Evolutionary conservation across 2,113 vertebrate species (phyloP).

Genomic region (Rousettus leschenaultii): DNA sequence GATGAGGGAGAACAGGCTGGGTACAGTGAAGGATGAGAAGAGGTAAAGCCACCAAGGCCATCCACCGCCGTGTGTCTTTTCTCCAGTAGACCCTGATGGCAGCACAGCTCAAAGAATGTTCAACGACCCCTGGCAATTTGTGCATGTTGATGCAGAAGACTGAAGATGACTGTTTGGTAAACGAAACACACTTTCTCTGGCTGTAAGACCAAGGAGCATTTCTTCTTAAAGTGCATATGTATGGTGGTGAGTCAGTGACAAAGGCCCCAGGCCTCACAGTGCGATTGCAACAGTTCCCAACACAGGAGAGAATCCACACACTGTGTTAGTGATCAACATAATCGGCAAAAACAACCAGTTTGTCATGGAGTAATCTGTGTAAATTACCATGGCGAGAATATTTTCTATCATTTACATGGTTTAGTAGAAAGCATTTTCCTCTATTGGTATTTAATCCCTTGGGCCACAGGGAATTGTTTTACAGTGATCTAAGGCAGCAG

Average conservation of each 20-base stretch:
- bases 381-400: slow-evolving; percentile 24
- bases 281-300: slow-evolving; percentile 25
- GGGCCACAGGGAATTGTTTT: slow-evolving; percentile 47
- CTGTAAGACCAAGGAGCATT: neutral
- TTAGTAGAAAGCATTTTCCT: slow-evolving; percentile 61
- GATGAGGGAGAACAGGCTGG: neutral
- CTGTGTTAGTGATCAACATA: slow-evolving; percentile 21
- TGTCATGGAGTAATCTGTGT: slow-evolving; percentile 53
- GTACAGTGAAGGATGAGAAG: neutral
- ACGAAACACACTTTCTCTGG: neutral
- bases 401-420: slow-evolving; percentile 46
- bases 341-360: slow-evolving; percentile 51
- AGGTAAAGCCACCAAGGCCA: neutral
- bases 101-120: neutral
- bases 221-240: slow-evolving; percentile 23
- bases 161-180: slow-evolving; percentile 30
- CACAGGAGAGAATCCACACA: neutral
- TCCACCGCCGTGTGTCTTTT: neutral
- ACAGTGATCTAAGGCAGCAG: slow-evolving; percentile 50
- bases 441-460: slow-evolving; percentile 60
- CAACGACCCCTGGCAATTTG: neutral
- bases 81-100: neutral
- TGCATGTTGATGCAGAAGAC: neutral
- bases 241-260: slow-evolving; percentile 23
- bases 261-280: neutral